Evolutionary conservation across 2,888 invertebrate species (phyloP).

Genomic region (Nebria salina): DNA sequence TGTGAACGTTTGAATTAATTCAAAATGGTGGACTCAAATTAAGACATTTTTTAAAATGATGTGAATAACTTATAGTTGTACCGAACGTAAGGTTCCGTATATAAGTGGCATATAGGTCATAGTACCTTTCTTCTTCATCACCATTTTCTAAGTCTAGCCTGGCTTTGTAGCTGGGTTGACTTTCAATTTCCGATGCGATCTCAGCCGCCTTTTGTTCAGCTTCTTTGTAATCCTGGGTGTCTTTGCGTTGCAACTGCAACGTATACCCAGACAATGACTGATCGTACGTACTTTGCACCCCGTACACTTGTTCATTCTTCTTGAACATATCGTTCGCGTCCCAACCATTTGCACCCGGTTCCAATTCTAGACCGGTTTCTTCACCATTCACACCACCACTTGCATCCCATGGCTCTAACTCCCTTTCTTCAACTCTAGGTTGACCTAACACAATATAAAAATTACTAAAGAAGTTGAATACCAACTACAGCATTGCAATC

Average conservation of each 20-base stretch:
- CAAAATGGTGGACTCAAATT: background rate
- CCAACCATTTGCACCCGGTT: conserved; percentile 91
- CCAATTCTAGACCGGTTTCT: conserved; percentile 73
- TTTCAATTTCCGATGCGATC: conserved; percentile 94
- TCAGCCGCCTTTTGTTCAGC: conserved; percentile 87
- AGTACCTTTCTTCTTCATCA: conserved; percentile 80
- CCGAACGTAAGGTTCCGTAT: background rate
- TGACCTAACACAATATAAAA: conserved; percentile 47
- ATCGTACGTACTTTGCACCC: conserved; percentile 92
- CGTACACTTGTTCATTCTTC: conserved; percentile 90
- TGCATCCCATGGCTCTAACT: conserved; percentile 90
- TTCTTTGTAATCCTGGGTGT: conserved; percentile 85
- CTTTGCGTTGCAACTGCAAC: conserved; percentile 83
- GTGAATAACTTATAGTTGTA: background rate
- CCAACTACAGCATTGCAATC: background rate
- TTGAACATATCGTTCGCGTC: conserved; percentile 97
- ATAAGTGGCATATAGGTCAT: background rate
- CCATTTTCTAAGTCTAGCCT: conserved; percentile 91
- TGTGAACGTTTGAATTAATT: too few species aligned
- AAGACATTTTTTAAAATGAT: background rate
- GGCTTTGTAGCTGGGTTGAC: conserved; percentile 81
- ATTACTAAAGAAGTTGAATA: background rate
- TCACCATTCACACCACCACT: conserved; percentile 69
- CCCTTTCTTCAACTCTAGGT: conserved; percentile 72
- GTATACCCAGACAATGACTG: conserved; percentile 93